Conservation (phyloP, 2,113 vertebrate genomes). For the Chamaetylas fuelleborni region DNA sequence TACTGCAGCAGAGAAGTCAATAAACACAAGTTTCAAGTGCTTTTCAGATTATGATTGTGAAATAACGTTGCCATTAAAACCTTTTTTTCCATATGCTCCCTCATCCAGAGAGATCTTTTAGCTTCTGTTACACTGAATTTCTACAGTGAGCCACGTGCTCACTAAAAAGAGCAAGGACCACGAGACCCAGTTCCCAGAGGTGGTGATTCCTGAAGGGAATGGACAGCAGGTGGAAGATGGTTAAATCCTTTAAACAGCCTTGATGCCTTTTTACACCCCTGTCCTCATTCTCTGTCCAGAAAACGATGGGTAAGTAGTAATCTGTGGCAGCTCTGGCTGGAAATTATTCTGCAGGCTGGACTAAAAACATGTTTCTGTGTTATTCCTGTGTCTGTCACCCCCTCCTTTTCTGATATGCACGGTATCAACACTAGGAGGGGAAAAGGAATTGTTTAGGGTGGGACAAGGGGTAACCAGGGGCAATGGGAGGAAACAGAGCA, state of each 20-base stretch:
- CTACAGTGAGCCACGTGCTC: not conserved
- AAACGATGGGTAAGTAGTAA: not conserved
- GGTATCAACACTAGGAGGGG: not conserved
- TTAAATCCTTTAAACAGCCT: not conserved
- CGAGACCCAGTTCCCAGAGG: not conserved
- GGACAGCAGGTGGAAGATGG: not conserved
- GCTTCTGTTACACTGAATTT: not conserved
- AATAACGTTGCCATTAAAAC: not conserved
- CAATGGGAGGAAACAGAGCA: constrained; percentile 22
- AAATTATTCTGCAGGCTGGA: not conserved
- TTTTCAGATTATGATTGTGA: not conserved
- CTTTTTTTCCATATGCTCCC: not conserved
- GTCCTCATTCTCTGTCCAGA: not conserved
- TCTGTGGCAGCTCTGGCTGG: not conserved
- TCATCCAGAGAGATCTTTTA: not conserved
- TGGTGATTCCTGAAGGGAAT: not conserved
- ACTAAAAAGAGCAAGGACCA: not conserved
- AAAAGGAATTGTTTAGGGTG: constrained; percentile 29
- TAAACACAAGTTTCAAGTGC: not conserved
- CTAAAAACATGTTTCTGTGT: not conserved
- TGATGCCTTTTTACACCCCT: not conserved
- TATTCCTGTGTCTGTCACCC: not conserved
- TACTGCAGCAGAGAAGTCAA: not conserved
- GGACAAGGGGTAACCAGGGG: not conserved
- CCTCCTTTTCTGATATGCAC: not conserved